Percentiles rank a stretch among this genome's conserved stretches.
Conservation (phyloP, 2,797 vertebrate species). For the Pipistrellus pipistrellus region DNA sequence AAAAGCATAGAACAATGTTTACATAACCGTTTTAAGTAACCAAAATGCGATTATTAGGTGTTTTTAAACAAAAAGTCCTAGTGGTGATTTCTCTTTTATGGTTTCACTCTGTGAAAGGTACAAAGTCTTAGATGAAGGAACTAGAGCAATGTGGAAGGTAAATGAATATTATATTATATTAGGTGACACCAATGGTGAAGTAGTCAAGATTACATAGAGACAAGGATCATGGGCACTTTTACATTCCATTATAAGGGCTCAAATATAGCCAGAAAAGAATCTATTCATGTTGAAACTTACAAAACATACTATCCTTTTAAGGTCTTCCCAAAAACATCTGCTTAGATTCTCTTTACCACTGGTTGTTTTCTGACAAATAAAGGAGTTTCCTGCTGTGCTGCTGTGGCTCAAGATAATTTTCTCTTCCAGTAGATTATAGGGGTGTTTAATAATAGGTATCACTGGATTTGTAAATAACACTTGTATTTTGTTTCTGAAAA, state of each 20-base stretch:
- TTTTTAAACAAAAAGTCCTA: slow-evolving; percentile 52
- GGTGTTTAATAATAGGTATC: slow-evolving; percentile 37
- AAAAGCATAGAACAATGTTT: slow-evolving; percentile 12
- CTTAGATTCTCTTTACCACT: neutral
- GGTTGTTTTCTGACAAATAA: slow-evolving; percentile 57
- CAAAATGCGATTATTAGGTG: neutral
- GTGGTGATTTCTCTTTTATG: neutral
- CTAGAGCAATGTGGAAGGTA: neutral
- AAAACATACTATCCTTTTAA: slow-evolving; percentile 56
- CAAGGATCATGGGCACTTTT: neutral
- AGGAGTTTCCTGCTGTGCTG: neutral
- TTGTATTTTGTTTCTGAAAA: slow-evolving; percentile 62
- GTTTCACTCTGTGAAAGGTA: slow-evolving; percentile 36
- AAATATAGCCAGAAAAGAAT: slow-evolving; percentile 2
- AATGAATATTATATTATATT: neutral
- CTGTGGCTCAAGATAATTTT: slow-evolving; percentile 21
- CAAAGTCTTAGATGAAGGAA: neutral
- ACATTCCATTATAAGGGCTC: neutral
- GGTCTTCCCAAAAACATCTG: slow-evolving; percentile 49
- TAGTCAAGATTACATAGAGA: neutral
- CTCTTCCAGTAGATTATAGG: slow-evolving; percentile 48
- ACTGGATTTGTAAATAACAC: slow-evolving; percentile 66
- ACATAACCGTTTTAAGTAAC: neutral
- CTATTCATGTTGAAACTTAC: neutral
- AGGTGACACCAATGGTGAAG: neutral